These are phyloP conservation scores for Hylia prasina DNA, from an alignment of 2,113 vertebrate genomes.

Conservation along the genomic window DNA sequence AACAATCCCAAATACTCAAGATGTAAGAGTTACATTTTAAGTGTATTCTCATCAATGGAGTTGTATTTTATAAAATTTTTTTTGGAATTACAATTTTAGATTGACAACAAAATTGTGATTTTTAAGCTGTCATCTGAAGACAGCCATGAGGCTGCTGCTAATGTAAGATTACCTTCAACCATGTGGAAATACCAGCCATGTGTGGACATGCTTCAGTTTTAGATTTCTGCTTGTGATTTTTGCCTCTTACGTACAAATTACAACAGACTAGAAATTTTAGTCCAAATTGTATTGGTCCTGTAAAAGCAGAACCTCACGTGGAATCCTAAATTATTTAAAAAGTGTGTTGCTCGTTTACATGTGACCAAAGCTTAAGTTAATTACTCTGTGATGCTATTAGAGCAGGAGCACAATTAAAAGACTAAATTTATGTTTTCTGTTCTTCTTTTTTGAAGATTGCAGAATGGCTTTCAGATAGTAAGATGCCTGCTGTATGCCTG, in stretches of 20 bases:
- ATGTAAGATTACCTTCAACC: not conserved
- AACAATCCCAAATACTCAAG: constrained; percentile 92
- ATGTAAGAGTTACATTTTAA: constrained; percentile 79
- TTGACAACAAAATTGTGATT: not conserved
- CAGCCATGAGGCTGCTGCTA: not conserved
- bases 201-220: not conserved
- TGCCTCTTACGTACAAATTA: not conserved
- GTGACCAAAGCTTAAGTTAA: not conserved
- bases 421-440: not conserved
- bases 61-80: not conserved
- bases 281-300: not conserved
- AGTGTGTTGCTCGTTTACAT: not conserved
- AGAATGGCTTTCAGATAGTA: constrained; percentile 90
- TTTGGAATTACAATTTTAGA: not conserved
- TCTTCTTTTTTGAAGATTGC: constrained; percentile 81
- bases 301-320: not conserved
- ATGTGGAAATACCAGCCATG: not conserved
- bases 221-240: not conserved
- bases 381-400: not conserved
- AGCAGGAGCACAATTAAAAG: not conserved
- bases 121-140: not conserved
- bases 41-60: not conserved
- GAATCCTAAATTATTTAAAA: not conserved
- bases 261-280: not conserved
- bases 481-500: constrained; percentile 82